phyloP scores from a whole-genome alignment of 1,140 invertebrate genomes.

The Leptoteleia sp. region DNA sequence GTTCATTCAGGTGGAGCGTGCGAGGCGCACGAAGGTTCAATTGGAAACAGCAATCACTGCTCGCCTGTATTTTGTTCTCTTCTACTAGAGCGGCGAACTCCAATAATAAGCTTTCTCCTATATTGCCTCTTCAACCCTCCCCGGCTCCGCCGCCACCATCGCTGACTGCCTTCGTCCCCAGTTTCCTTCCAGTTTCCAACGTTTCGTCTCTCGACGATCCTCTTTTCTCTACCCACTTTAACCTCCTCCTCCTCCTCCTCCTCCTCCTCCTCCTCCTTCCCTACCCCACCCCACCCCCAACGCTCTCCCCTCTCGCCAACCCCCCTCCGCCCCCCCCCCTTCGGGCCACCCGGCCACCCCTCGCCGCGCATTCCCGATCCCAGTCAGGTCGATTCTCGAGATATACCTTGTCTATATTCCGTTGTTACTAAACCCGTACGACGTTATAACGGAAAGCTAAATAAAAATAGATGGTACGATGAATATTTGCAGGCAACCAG shows the following conservation, averaged over 20 bases:
- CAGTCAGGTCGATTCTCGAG: conserved; percentile 65
- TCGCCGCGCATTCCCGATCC: conserved; percentile 52
- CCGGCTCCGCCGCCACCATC: conserved; percentile 53
- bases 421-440: conserved; percentile 51
- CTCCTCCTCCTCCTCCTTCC: too few relatives aligned
- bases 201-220: conserved; percentile 65
- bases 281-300: too few relatives aligned
- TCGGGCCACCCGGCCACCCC: not conserved
- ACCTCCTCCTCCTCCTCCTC: too few relatives aligned
- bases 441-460: conserved; percentile 44
- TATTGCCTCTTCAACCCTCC: conserved; percentile 80
- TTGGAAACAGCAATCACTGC: conserved; percentile 82
- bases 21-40: conserved; percentile 78
- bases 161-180: conserved; percentile 55
- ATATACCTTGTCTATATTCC: conserved; percentile 64
- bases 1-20: conserved; percentile 80
- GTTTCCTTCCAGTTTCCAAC: conserved; percentile 67
- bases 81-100: conserved; percentile 79
- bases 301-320: too few relatives aligned
- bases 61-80: conserved; percentile 81
- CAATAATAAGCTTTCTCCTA: conserved; percentile 82
- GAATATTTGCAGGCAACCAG: conserved; percentile 24
- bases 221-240: conserved; percentile 60
- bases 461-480: conserved; percentile 47
- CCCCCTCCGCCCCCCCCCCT: too few relatives aligned